Evolutionary conservation across 2,888 invertebrate species (phyloP).

Genomic region (Syrista parreyssii): DNA sequence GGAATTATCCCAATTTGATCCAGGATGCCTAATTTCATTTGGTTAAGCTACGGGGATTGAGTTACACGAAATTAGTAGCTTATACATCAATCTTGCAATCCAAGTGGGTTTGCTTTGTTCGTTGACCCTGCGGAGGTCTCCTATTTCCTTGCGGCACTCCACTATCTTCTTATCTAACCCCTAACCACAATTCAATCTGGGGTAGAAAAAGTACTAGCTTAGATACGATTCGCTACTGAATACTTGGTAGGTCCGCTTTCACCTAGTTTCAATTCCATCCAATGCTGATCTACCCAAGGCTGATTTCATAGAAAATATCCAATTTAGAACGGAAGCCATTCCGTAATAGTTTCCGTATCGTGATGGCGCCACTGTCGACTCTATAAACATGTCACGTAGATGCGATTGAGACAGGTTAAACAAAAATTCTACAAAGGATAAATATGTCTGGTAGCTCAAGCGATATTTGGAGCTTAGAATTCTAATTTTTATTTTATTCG

Average conservation of each 20-base stretch:
- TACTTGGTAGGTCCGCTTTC: background rate
- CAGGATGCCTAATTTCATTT: slow-evolving; percentile 31
- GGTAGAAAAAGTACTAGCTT: background rate
- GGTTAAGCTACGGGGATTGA: slow-evolving; percentile 30
- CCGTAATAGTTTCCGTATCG: background rate
- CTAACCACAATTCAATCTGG: background rate
- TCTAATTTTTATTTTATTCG: background rate
- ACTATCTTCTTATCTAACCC: background rate
- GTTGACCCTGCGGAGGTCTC: background rate
- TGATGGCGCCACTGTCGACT: background rate
- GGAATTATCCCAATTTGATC: slow-evolving; percentile 25
- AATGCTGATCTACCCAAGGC: background rate
- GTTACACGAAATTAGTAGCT: slow-evolving; percentile 37
- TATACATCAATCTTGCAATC: slow-evolving; percentile 30
- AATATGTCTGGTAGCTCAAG: background rate
- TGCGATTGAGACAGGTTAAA: background rate
- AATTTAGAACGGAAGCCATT: background rate
- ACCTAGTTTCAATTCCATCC: background rate
- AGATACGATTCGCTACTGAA: background rate
- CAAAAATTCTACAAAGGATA: background rate
- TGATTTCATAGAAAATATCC: background rate
- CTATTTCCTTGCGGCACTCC: background rate
- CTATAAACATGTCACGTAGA: background rate
- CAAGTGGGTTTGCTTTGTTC: background rate
- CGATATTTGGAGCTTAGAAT: background rate